phyloP scores from a whole-genome alignment of 2,797 vertebrate species.

The Jordanella pulchra region DNA sequence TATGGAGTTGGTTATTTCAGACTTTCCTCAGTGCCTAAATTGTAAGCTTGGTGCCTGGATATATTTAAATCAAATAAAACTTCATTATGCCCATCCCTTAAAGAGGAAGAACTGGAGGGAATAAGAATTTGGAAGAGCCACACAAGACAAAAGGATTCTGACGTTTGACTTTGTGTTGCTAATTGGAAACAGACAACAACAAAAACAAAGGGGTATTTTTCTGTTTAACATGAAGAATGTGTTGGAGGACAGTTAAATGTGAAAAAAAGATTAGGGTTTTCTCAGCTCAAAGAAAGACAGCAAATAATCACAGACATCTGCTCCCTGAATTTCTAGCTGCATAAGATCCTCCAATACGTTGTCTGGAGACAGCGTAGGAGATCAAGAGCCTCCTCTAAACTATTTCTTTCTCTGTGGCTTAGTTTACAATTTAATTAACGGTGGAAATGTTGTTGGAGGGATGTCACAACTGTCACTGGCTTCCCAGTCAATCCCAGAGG shows the following conservation, averaged over 20 bases:
- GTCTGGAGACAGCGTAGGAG: constrained; percentile 68
- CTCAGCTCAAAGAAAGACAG: constrained; percentile 31
- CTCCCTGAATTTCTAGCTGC: constrained; percentile 58
- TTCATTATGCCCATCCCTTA: constrained; percentile 56
- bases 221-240: constrained; percentile 26
- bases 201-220: constrained; percentile 24
- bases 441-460: constrained; percentile 72
- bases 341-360: constrained; percentile 51
- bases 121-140: constrained; percentile 27
- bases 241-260: constrained; percentile 22
- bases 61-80: constrained; percentile 52
- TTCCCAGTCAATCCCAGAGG: constrained; percentile 63
- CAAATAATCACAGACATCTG: constrained; percentile 65
- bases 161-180: constrained; percentile 20
- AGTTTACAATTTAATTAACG: constrained; percentile 75
- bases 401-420: constrained; percentile 64
- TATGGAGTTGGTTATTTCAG: constrained; percentile 18
- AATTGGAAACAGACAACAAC: constrained; percentile 31
- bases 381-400: constrained; percentile 61
- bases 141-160: constrained; percentile 31
- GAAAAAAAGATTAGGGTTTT: constrained; percentile 21
- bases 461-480: constrained; percentile 68
- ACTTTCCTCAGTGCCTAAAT: constrained; percentile 14
- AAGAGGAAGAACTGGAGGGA: constrained; percentile 41
- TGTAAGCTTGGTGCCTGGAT: constrained; percentile 33